phyloP scores from a whole-genome alignment of 2,888 invertebrate species.

The Caenorhabditis parvicauda region DNA sequence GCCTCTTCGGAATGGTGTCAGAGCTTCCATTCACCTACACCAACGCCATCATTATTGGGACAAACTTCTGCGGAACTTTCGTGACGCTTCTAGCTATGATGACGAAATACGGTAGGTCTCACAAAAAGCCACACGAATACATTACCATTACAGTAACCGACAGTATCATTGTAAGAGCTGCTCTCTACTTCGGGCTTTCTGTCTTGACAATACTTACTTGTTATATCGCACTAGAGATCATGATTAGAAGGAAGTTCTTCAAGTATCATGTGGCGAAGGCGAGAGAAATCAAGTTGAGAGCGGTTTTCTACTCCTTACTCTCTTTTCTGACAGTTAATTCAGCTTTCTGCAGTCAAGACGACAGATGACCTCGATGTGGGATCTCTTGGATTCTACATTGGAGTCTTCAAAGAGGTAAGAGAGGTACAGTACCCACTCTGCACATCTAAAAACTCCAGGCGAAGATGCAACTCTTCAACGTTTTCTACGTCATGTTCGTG shows the following conservation, averaged over 20 bases:
- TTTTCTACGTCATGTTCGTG: slow-evolving; percentile 88
- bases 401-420: slow-evolving; percentile 6
- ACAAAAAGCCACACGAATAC: background rate
- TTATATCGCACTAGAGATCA: slow-evolving; percentile 90
- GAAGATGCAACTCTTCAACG: slow-evolving; percentile 81
- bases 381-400: background rate
- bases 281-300: too few species aligned
- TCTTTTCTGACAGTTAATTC: too few species aligned
- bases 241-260: slow-evolving; percentile 65
- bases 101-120: slow-evolving; percentile 39
- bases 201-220: slow-evolving; percentile 85
- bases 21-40: slow-evolving; percentile 76
- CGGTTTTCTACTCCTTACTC: too few species aligned
- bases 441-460: slow-evolving; percentile 65
- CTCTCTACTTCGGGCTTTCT: slow-evolving; percentile 94
- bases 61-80: slow-evolving; percentile 62
- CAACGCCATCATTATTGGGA: slow-evolving; percentile 81
- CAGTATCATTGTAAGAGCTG: slow-evolving; percentile 68
- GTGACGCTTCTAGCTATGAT: slow-evolving; percentile 57
- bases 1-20: slow-evolving; percentile 85
- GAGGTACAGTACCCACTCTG: background rate
- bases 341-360: too few species aligned
- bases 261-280: slow-evolving; percentile 41
- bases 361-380: slow-evolving; percentile 6
- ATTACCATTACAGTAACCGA: slow-evolving; percentile 11